Percentiles rank a stretch among this genome's conserved stretches.
Evolutionary conservation across 1,140 invertebrate genomes (phyloP).

Genomic region (Akabosia matsudoensis): DNA sequence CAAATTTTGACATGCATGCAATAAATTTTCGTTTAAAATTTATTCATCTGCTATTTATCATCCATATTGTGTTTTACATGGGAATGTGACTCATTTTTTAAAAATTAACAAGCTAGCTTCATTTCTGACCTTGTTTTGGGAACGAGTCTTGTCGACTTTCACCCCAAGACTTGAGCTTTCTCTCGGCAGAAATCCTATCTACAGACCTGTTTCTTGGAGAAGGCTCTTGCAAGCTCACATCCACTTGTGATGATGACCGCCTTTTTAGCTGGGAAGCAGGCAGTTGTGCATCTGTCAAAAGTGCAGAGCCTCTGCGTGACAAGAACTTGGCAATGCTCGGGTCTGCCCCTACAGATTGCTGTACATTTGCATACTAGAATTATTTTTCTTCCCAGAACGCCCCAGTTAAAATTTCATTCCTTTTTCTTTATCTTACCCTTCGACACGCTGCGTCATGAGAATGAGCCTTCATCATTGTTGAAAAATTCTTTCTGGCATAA

Average conservation of each 20-base stretch:
- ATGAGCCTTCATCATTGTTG: not conserved
- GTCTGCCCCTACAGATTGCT: not conserved
- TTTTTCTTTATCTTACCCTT: not conserved
- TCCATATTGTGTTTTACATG: too few relatives aligned
- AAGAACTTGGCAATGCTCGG: not conserved
- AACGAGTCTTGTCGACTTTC: too few relatives aligned
- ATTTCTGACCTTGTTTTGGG: too few relatives aligned
- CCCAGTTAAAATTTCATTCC: not conserved
- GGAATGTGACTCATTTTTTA: too few relatives aligned
- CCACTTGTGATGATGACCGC: not conserved
- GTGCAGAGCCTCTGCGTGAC: not conserved
- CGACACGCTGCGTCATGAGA: not conserved
- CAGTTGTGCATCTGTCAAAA: not conserved
- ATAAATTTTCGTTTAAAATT: too few relatives aligned
- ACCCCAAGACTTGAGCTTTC: not conserved
- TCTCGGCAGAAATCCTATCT: not conserved
- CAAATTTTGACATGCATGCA: too few relatives aligned
- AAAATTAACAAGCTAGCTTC: too few relatives aligned
- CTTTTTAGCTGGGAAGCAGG: not conserved
- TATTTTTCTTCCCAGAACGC: not conserved
- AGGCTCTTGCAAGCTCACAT: not conserved
- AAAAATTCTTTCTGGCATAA: not conserved
- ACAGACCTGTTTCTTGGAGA: not conserved
- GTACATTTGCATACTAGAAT: not conserved
- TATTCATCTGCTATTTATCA: too few relatives aligned